These are phyloP conservation scores for Himalopsyche tibetana DNA, from an alignment of 2,888 invertebrate genomes.

Conservation along the genomic window DNA sequence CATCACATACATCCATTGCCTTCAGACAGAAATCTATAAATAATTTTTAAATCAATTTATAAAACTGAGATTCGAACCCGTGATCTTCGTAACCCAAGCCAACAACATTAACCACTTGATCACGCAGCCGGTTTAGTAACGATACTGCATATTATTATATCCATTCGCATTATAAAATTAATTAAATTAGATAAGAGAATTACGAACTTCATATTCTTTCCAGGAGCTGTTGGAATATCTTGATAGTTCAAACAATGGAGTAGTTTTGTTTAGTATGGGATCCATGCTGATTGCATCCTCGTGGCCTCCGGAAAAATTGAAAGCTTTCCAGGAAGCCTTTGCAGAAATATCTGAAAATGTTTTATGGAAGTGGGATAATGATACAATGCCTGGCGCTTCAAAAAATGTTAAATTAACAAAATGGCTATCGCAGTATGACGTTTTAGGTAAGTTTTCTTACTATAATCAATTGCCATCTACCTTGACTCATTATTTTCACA, in stretches of 20 bases:
- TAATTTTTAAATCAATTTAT: too few species aligned
- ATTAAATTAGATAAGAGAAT: too few species aligned
- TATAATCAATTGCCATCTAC: background rate
- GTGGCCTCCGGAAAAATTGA: constrained; percentile 85
- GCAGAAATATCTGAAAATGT: constrained; percentile 87
- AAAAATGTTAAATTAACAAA: constrained; percentile 84
- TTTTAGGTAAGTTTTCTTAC: constrained; percentile 72
- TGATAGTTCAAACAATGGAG: constrained; percentile 54
- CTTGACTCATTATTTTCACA: too few species aligned
- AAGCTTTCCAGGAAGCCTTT: constrained; percentile 84
- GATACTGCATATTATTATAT: too few species aligned
- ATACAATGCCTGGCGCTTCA: constrained; percentile 84
- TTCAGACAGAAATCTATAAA: too few species aligned
- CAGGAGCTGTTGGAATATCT: constrained; percentile 58
- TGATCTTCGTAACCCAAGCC: too few species aligned
- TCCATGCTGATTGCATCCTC: constrained; percentile 77
- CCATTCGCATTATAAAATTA: too few species aligned
- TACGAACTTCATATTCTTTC: background rate
- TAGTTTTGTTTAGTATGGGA: constrained; percentile 61
- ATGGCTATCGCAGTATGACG: constrained; percentile 80
- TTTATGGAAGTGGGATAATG: constrained; percentile 89
- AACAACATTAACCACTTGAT: too few species aligned
- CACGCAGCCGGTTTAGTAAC: too few species aligned
- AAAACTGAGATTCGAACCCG: too few species aligned
- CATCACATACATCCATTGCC: too few species aligned